Evolutionary conservation across 2,113 vertebrate species (phyloP).

Genomic region (Gyps fulvus): DNA sequence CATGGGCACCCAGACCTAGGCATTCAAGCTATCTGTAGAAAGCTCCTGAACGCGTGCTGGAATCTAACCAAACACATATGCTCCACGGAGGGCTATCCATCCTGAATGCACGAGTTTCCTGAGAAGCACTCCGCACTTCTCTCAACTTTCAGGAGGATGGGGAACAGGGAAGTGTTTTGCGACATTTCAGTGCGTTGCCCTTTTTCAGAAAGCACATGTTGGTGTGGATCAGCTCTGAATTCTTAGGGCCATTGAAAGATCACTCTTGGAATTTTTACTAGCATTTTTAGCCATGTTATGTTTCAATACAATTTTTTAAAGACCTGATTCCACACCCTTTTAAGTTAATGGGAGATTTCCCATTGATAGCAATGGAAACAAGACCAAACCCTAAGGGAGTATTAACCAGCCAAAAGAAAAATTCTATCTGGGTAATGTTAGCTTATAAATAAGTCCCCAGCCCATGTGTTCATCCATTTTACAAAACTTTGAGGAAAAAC

Average conservation of each 20-base stretch:
- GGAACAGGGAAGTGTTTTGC: fast-evolving
- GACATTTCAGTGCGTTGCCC: neutral
- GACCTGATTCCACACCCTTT: neutral
- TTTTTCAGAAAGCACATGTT: neutral
- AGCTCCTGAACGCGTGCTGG: neutral
- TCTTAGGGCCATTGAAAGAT: neutral
- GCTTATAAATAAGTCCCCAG: neutral
- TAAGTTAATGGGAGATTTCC: neutral
- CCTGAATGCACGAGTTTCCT: neutral
- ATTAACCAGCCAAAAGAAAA: neutral
- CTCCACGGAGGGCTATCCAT: neutral
- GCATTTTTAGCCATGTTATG: neutral
- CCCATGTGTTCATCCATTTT: neutral
- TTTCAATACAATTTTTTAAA: neutral
- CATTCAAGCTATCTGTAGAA: neutral
- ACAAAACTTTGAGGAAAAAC: neutral
- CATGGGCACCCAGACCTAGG: neutral
- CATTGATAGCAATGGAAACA: neutral
- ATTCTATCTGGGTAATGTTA: neutral
- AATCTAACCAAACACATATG: neutral
- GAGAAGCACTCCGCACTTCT: neutral
- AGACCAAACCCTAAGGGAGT: neutral
- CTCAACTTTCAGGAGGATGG: neutral
- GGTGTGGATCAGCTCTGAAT: neutral
- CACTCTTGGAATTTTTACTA: neutral